Evolutionary conservation across 2,888 invertebrate genomes (phyloP), one percentile per base, ranked within the genome.

Genomic region (Platypus cylindrus): DNA sequence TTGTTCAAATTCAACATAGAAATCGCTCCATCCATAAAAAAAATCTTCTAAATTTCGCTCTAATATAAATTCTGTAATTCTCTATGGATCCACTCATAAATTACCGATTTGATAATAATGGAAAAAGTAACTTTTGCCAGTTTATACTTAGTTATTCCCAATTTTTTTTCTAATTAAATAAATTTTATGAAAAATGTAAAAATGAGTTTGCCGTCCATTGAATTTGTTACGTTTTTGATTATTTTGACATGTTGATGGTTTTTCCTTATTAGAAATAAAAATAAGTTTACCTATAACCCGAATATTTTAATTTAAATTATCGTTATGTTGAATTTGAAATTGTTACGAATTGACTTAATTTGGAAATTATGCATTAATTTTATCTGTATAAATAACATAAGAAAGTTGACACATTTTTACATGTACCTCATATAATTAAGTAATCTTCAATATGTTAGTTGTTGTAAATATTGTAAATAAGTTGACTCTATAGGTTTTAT

Each of bases 381-480:
- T 37, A 37, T 33, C 32, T 36, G 36, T 37, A 37, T 27, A 36
- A 24, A 27, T 17, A 28, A 32, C 23, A 18, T 34, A 34, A 16
- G 13, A 26, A 13, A 32, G 28, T 34, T 17, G 23, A 23, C 27
- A 32, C 11, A 28, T 35, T 36, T 39, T 36, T 36, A 36, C 33
- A 33, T 39, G 39, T 39, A 36, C 33, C 36, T 39, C 33, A 36
- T 32, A 31, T 32, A 20, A 32, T 39, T 35, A 26, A 22, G 31
- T 9, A 17, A 14, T 15, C 18, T 25, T 34, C 30, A 20, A 20
- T 20, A 20, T 9, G 20, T 7, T 20, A 28, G 24, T 24, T 18
- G 24, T 31, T 37, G 37, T 37, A 34, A 30, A 37, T 37, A 34
- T 17, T 36, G 36, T 36, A 36, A 11, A 36, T 22, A 25, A 20